A percentile compares a stretch with the other conserved stretches of the same genome.
Conservation (phyloP, 2,797 vertebrate species). For the Tadarida brasiliensis region DNA sequence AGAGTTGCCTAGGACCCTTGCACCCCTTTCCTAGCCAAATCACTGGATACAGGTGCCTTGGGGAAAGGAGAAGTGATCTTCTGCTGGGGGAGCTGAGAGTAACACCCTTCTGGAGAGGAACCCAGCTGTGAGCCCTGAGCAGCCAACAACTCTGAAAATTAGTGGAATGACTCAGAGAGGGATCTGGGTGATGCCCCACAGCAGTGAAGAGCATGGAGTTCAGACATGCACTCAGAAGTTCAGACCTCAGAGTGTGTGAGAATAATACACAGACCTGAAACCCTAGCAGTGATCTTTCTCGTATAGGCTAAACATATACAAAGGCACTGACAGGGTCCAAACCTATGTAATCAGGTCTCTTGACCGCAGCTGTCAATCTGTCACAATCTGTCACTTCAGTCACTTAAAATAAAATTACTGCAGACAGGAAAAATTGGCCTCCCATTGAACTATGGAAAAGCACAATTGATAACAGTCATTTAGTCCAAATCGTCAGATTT, state of each 20-base stretch:
- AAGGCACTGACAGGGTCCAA: not conserved
- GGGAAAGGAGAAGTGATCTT: not conserved
- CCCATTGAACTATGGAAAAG: slow-evolving; percentile 56
- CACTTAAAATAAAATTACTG: slow-evolving; percentile 68
- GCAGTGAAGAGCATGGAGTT: not conserved
- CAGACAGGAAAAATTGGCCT: slow-evolving; percentile 48
- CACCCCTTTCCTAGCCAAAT: not conserved
- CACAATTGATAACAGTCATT: slow-evolving; percentile 58
- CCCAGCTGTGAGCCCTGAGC: not conserved
- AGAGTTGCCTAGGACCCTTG: not conserved
- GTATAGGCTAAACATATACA: not conserved
- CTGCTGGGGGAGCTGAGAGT: not conserved
- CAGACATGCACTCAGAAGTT: not conserved
- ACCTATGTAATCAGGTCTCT: not conserved
- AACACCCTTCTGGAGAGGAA: not conserved
- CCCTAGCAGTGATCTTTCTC: not conserved
- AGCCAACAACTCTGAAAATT: not conserved
- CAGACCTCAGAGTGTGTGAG: not conserved
- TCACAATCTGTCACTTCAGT: slow-evolving; percentile 50
- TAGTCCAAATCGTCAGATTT: slow-evolving; percentile 73
- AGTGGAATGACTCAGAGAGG: not conserved
- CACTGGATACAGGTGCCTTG: accelerated
- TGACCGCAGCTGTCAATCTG: not conserved
- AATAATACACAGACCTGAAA: not conserved
- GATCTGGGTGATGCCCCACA: not conserved